Evolutionary conservation across 2,797 vertebrate genomes (phyloP), one percentile per base, ranked within the genome.

Genomic region (Selene dorsalis): DNA sequence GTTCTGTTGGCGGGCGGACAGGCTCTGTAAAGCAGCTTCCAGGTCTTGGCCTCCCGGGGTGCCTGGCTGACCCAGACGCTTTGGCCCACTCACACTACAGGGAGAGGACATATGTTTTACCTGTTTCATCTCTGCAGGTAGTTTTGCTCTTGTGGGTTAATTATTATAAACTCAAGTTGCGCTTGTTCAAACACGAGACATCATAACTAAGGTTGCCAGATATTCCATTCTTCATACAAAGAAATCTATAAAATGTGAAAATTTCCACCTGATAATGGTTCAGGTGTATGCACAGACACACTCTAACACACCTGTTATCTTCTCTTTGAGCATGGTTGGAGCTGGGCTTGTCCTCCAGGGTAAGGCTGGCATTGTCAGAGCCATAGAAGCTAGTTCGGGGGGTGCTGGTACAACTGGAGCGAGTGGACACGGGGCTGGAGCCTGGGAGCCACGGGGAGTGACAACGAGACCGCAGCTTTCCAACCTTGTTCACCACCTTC

Each of bases 41-140:
- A 98, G 91, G 86, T 96, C 96, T 73, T 94, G 96, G 71, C 83
- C 90, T 39, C 89, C 95, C 0, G 96, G 96, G 2, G 93, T 95
- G 0, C 94, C 96, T 0, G 94, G 93, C 73, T 94, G 91, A 1
- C 95, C 95, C 79, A 95, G 72, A 5, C 92, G 94, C 84, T 94
- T 95, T 1, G 80, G 90, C 50, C 82, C 90, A 39, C 83, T 79
- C 26, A 76, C 65, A 56, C 70, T 91, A 24, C 4, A 69, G 72
- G 32, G 4, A 41, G 50, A 6, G 60, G 6, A 74, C 5, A 2
- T 16, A 16, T 32, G 16, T 56, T 55, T 52, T 1, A 50, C 55
- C 24, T 57, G n/a, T 14, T 18, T 41, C 4, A 39, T 28, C 11
- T 1, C 47, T 18, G 0, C 0, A 0, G 10, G 24, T 22, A 0